Percentiles rank a stretch among this genome's conserved stretches.
Conservation (phyloP, 2,797 vertebrate species). For the Intellagama lesueurii region DNA sequence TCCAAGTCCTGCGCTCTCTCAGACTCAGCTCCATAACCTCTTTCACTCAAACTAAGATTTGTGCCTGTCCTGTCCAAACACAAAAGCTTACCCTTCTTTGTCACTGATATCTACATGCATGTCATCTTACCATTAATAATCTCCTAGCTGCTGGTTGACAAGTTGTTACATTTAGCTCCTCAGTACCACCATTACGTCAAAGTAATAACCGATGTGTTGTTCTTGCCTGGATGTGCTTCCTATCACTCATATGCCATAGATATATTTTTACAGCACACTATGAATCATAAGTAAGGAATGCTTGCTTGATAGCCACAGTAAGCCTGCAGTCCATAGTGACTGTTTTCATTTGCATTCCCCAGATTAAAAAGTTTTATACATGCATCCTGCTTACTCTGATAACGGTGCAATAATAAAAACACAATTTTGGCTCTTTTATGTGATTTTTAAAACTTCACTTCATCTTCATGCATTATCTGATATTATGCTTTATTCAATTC, state of each 20-base stretch:
- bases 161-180: not conserved
- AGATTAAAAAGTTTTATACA: constrained; percentile 50
- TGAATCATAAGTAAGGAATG: constrained; percentile 70
- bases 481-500: not conserved
- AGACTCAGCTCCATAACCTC: not conserved
- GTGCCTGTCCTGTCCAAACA: not conserved
- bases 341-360: constrained; percentile 35
- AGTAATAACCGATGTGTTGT: rapidly evolving
- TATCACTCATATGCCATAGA: constrained; percentile 43
- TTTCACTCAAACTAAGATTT: not conserved
- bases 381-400: constrained; percentile 40
- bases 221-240: constrained; percentile 12
- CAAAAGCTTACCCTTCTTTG: not conserved
- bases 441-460: not conserved
- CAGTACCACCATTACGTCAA: constrained; percentile 8
- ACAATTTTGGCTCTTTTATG: constrained; percentile 43
- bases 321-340: not conserved
- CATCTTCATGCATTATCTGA: not conserved
- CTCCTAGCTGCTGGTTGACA: constrained; percentile 1
- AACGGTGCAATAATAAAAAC: constrained; percentile 14
- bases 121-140: not conserved
- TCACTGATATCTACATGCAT: no score
- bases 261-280: constrained; percentile 55
- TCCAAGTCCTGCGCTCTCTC: not conserved
- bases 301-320: constrained; percentile 51